Evolutionary conservation across 2,113 vertebrate genomes (phyloP).

Genomic region (Gnathonemus echidnorhynchus): DNA sequence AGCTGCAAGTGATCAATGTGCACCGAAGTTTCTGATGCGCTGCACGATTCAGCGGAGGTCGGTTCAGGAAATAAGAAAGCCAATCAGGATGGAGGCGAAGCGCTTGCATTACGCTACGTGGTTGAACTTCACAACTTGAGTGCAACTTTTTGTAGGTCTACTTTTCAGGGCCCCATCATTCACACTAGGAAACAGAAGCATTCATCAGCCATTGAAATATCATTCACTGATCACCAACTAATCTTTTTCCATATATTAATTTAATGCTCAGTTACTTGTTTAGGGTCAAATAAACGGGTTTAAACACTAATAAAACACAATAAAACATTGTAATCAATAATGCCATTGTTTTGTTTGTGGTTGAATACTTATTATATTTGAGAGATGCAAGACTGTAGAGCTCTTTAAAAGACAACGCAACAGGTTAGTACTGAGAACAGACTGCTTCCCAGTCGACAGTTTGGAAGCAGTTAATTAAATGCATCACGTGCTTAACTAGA

Average conservation of each 20-base stretch:
- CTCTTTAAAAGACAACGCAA: not conserved
- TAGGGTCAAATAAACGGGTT: not conserved
- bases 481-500: not conserved
- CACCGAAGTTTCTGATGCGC: not conserved
- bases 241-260: not conserved
- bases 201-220: not conserved
- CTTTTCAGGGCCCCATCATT: not conserved
- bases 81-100: not conserved
- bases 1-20: not conserved
- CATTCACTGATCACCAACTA: not conserved
- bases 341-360: not conserved
- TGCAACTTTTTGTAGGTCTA: not conserved
- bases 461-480: not conserved
- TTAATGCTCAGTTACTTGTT: not conserved
- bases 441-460: not conserved
- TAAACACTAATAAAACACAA: not conserved
- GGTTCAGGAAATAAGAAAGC: conserved; percentile 4
- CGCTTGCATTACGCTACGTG: not conserved
- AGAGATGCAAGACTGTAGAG: not conserved
- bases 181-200: not conserved
- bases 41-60: not conserved
- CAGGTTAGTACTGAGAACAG: not conserved
- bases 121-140: not conserved
- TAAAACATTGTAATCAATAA: not conserved
- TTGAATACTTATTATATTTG: not conserved